Conservation (phyloP, 2,797 vertebrate species). For the Trachurus trachurus region DNA sequence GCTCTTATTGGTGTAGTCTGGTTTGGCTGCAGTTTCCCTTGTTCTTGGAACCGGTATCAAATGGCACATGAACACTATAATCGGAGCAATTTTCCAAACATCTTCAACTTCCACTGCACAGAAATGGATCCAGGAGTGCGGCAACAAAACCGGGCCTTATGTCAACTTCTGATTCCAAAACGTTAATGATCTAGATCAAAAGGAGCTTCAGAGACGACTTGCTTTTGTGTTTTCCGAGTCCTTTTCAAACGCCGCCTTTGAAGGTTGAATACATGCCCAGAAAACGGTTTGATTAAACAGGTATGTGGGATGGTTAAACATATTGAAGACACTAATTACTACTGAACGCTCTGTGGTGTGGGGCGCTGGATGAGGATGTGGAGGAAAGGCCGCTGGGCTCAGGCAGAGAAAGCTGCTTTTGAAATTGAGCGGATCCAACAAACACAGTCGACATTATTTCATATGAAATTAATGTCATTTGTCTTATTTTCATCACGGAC, state of each 20-base stretch:
- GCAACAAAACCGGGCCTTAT: slow-evolving; percentile 82
- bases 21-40: slow-evolving; percentile 90
- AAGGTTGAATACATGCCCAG: slow-evolving; percentile 77
- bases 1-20: slow-evolving; percentile 90
- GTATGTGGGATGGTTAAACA: slow-evolving; percentile 80
- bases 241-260: slow-evolving; percentile 73
- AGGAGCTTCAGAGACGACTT: slow-evolving; percentile 77
- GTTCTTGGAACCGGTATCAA: slow-evolving; percentile 90
- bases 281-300: slow-evolving; percentile 81
- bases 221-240: slow-evolving; percentile 73
- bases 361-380: slow-evolving; percentile 73
- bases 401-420: slow-evolving; percentile 55
- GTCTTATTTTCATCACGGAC: slow-evolving; percentile 49
- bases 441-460: slow-evolving; percentile 70
- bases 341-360: slow-evolving; percentile 69
- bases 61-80: slow-evolving; percentile 91
- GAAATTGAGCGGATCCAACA: slow-evolving; percentile 54
- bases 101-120: slow-evolving; percentile 88
- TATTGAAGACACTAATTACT: slow-evolving; percentile 81
- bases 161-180: slow-evolving; percentile 84
- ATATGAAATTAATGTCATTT: slow-evolving; percentile 61
- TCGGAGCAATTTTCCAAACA: slow-evolving; percentile 88
- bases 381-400: slow-evolving; percentile 62
- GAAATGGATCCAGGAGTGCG: slow-evolving; percentile 82
- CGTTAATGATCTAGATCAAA: slow-evolving; percentile 88